Evolutionary conservation across 2,797 vertebrate genomes (phyloP).

Genomic region (Phrynocephalus guinanensis): DNA sequence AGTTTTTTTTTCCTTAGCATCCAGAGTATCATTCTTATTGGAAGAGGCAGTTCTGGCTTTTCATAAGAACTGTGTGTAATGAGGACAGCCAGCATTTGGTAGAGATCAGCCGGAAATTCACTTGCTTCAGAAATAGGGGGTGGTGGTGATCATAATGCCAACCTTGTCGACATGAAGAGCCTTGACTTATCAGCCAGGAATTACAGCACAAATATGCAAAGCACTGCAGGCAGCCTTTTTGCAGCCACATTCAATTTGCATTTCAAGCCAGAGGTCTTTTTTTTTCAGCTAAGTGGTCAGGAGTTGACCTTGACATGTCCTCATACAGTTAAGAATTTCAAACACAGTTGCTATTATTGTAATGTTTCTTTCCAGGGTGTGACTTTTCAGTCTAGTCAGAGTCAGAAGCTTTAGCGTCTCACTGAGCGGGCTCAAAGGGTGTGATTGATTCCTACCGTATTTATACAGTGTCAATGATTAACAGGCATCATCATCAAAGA

Average conservation of each 20-base stretch:
- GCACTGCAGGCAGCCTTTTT: background rate
- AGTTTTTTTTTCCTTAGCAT: background rate
- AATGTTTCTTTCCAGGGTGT: background rate
- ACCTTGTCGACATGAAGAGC: background rate
- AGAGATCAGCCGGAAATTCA: background rate
- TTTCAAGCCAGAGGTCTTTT: background rate
- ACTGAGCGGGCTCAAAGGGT: background rate
- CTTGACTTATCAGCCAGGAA: background rate
- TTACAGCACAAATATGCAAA: background rate
- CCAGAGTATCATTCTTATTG: background rate
- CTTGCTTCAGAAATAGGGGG: background rate
- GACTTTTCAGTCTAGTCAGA: constrained; percentile 18
- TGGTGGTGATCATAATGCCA: background rate
- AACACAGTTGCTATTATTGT: background rate
- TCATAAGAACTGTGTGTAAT: background rate
- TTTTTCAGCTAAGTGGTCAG: constrained; percentile 2
- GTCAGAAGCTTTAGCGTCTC: constrained; percentile 1
- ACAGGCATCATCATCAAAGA: background rate
- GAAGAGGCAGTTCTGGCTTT: too few relatives aligned
- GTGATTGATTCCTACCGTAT: background rate
- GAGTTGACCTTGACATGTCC: constrained; percentile 60
- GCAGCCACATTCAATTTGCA: background rate
- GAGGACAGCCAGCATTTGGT: background rate
- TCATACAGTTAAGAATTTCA: constrained; percentile 29
- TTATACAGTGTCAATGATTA: background rate